Conservation (phyloP, 1,140 invertebrate genomes). For the Asbolus verrucosus region DNA sequence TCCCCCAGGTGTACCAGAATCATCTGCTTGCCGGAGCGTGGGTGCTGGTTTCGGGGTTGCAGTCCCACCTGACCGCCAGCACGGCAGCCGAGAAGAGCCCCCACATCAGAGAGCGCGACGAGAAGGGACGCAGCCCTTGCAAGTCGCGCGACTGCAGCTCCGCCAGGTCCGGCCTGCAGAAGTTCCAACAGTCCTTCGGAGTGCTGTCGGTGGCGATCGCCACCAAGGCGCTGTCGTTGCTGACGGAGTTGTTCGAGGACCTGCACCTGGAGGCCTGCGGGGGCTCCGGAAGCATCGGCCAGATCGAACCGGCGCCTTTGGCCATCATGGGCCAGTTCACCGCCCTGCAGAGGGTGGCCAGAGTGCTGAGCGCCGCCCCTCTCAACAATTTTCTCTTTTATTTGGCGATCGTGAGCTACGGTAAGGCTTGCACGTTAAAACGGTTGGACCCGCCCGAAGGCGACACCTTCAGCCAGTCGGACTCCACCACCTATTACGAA, state of each 20-base stretch:
- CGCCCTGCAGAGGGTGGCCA: conserved; percentile 76
- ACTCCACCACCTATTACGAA: conserved; percentile 93
- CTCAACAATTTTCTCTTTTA: conserved; percentile 86
- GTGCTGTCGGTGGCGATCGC: conserved; percentile 85
- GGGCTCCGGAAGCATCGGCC: conserved; percentile 54
- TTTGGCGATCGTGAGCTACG: conserved; percentile 87
- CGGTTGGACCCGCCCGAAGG: conserved; percentile 81
- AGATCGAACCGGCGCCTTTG: conserved; percentile 69
- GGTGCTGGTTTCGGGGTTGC: conserved; percentile 88
- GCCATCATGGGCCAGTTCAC: conserved; percentile 72
- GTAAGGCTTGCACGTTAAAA: conserved; percentile 88
- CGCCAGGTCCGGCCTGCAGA: conserved; percentile 61
- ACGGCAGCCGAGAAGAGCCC: conserved; percentile 69
- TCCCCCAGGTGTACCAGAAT: conserved; percentile 90
- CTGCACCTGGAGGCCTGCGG: conserved; percentile 70
- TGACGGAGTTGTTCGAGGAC: conserved; percentile 77
- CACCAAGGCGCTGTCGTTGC: conserved; percentile 77
- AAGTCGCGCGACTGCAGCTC: conserved; percentile 71
- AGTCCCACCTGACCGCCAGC: conserved; percentile 74
- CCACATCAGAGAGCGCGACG: conserved; percentile 64
- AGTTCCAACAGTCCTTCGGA: conserved; percentile 81
- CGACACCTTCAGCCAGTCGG: conserved; percentile 86
- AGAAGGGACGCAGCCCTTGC: conserved; percentile 75
- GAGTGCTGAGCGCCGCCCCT: conserved; percentile 75
- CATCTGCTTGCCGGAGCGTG: conserved; percentile 88